phyloP scores from a whole-genome alignment of 2,113 vertebrate species.

The Marmota monax region DNA sequence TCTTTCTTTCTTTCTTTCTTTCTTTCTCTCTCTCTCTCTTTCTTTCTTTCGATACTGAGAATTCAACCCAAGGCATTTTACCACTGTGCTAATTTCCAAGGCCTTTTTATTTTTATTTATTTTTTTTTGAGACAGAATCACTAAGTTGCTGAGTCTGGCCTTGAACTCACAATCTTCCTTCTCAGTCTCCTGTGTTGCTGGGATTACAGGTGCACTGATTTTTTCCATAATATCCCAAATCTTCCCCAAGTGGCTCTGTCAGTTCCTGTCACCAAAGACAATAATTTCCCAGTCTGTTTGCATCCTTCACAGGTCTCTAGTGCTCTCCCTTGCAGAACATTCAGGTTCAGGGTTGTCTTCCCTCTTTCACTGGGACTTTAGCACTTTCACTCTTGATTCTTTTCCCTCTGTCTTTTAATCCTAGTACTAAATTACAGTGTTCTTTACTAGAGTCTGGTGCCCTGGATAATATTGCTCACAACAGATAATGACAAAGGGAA shows the following conservation, averaged over 20 bases:
- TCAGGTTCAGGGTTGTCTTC: fast-evolving
- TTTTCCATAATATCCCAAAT: not conserved
- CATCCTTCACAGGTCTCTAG: not conserved
- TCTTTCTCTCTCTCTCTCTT: no score
- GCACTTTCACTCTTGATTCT: not conserved
- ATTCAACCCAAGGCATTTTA: no score
- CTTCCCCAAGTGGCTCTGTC: not conserved
- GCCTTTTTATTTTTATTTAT: no score
- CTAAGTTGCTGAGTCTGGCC: no score
- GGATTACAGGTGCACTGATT: no score
- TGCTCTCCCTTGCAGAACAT: not conserved
- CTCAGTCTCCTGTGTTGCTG: no score
- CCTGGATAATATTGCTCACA: not conserved
- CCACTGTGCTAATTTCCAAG: no score
- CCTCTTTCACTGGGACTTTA: not conserved
- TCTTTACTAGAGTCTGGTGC: not conserved
- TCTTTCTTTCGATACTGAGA: no score
- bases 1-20: no score
- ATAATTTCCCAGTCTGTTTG: fast-evolving
- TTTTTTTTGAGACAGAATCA: no score
- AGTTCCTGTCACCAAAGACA: not conserved
- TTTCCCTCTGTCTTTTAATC: not conserved
- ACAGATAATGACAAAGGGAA: no score
- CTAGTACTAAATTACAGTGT: not conserved
- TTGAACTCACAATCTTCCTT: no score